phyloP scores from a whole-genome alignment of 2,888 invertebrate species.

The Troilus luridus region DNA sequence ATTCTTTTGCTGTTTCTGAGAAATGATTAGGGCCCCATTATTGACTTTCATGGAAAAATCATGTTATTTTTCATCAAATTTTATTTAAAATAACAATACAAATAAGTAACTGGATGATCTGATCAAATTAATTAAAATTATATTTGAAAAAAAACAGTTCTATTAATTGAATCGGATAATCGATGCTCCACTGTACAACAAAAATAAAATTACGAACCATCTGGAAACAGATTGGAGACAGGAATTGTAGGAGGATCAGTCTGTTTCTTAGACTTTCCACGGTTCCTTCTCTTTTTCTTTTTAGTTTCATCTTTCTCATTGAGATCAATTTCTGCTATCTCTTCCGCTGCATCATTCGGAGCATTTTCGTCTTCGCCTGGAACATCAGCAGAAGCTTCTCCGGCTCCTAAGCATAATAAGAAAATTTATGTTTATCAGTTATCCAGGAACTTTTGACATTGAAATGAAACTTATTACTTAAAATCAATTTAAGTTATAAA shows the following conservation, averaged over 20 bases:
- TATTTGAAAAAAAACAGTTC: no score
- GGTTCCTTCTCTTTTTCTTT: slow-evolving; percentile 75
- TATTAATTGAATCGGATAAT: no score
- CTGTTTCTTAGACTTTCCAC: slow-evolving; percentile 70
- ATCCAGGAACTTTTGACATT: background rate
- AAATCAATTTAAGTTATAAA: background rate
- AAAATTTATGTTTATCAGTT: background rate
- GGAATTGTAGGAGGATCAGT: slow-evolving; percentile 91
- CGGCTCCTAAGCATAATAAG: slow-evolving; percentile 68
- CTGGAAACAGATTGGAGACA: slow-evolving; percentile 86
- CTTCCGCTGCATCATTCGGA: slow-evolving; percentile 66
- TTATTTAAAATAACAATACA: no score
- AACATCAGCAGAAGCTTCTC: slow-evolving; percentile 70
- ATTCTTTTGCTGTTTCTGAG: no score
- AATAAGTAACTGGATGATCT: no score
- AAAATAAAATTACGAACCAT: slow-evolving; percentile 73
- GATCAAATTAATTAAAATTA: no score
- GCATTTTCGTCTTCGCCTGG: slow-evolving; percentile 69
- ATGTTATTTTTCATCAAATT: no score
- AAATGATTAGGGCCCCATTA: no score
- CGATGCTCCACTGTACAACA: no score
- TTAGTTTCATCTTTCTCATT: slow-evolving; percentile 65
- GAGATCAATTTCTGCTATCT: slow-evolving; percentile 65
- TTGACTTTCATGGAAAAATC: no score
- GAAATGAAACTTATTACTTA: background rate